These are phyloP conservation scores for Agonopterix arenella DNA, from an alignment of 2,888 invertebrate species.

Conservation along the genomic window DNA sequence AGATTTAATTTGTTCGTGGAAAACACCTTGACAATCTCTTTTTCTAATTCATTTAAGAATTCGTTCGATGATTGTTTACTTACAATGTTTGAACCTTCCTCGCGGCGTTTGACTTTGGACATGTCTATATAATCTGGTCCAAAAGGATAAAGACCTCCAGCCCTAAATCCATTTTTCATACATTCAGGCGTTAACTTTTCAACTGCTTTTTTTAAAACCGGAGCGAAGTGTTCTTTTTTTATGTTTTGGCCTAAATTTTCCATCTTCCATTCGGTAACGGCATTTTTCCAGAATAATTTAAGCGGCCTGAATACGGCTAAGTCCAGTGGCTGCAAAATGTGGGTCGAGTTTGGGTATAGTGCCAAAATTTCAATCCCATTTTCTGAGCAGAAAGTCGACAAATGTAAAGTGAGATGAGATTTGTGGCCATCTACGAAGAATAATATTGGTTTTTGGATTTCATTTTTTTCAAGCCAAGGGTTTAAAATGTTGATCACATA, in stretches of 20 bases:
- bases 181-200: slow-evolving; percentile 7
- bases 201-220: slow-evolving; percentile 16
- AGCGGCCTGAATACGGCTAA: slow-evolving; percentile 19
- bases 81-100: background rate
- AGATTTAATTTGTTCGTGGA: slow-evolving; percentile 14
- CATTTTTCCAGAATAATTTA: slow-evolving; percentile 15
- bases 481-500: slow-evolving; percentile 10
- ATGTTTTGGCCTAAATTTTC: slow-evolving; percentile 13
- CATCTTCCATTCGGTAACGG: slow-evolving; percentile 17
- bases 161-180: slow-evolving; percentile 21
- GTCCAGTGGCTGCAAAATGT: slow-evolving; percentile 18
- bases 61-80: background rate
- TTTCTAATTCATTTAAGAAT: slow-evolving; percentile 16
- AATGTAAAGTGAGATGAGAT: slow-evolving; percentile 20
- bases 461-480: slow-evolving; percentile 7
- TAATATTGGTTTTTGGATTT: slow-evolving; percentile 8
- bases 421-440: slow-evolving; percentile 25
- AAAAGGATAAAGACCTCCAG: slow-evolving; percentile 19
- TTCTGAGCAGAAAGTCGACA: slow-evolving; percentile 20
- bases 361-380: slow-evolving; percentile 20
- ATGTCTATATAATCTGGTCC: slow-evolving; percentile 20
- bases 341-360: slow-evolving; percentile 17
- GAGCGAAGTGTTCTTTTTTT: slow-evolving; percentile 19
- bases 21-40: slow-evolving; percentile 14
- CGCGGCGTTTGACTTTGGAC: slow-evolving; percentile 13